Evolutionary conservation across 1,140 invertebrate genomes (phyloP).

Genomic region (Linepithema humile): DNA sequence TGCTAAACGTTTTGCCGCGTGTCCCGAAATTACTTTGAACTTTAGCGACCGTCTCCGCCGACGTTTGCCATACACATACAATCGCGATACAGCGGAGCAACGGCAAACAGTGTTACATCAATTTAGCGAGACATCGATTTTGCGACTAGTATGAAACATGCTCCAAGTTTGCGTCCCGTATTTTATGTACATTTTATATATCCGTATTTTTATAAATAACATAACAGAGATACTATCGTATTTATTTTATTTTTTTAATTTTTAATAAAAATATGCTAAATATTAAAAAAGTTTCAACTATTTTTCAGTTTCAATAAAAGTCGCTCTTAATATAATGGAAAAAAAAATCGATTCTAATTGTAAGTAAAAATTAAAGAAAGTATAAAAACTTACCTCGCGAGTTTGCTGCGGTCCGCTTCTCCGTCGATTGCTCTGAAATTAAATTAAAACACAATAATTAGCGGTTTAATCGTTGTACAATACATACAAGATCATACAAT

Average conservation of each 20-base stretch:
- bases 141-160: constrained; percentile 1
- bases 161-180: not conserved
- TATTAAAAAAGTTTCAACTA: too few relatives aligned
- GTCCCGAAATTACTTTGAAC: constrained; percentile 53
- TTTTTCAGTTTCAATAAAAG: not conserved
- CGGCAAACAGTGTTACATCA: constrained; percentile 50
- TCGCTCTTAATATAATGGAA: not conserved
- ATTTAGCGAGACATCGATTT: constrained; percentile 38
- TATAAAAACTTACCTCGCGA: not conserved
- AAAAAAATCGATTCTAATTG: not conserved
- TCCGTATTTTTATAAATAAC: constrained; percentile 7
- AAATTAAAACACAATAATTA: constrained; percentile 26
- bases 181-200: too few relatives aligned
- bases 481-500: not conserved
- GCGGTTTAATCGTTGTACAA: not conserved
- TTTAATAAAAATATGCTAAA: not conserved
- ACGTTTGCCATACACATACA: constrained; percentile 42
- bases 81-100: constrained; percentile 22
- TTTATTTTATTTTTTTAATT: not conserved
- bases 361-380: not conserved
- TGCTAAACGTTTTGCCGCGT: constrained; percentile 45
- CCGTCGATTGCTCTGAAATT: constrained; percentile 30
- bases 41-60: constrained; percentile 40
- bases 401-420: constrained; percentile 17
- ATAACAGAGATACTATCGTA: not conserved